Evolutionary conservation across 2,113 vertebrate genomes (phyloP), one percentile per base, ranked within the genome.

Genomic region (Sialia sialis): DNA sequence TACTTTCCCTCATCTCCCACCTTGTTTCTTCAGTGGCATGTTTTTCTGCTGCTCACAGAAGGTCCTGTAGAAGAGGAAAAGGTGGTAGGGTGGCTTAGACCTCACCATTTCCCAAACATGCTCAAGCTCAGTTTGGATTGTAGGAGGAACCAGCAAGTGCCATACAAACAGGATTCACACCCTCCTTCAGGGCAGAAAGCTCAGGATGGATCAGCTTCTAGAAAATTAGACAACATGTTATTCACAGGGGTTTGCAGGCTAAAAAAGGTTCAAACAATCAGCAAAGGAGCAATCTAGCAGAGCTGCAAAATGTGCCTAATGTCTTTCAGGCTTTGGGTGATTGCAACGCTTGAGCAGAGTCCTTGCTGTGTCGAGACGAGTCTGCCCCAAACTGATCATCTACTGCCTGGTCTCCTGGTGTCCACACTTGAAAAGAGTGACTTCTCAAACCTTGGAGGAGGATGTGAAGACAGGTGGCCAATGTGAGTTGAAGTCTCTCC

Each of bases 241-340:
- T 6, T 48, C 75, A 2, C 41, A 52, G 8, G 15, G 5, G 20
- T 66, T 81, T 81, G 29, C 8, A 18, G 27, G 52, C 19, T 67
- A 46, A 84, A 93, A 93, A 54, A 18, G 27, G 52, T 54, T 63
- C 46, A 84, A 94, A 54, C 43, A 58, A 36, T 58, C 14, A 58
- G 4, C 29, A 34, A 1, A 55, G 26, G 11, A 64, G 7, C 5
- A 59, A n/a, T 21, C 13, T 21, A 43, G 26, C 9, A 84, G 68
- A 89, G 41, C 68, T 58, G 14, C 4, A 44, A 54, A 39, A 13
- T 20, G 16, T 32, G 16, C 2, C 10, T 44, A 21, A 49, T 8
- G 7, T 23, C 30, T 59, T 81, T 38, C 7, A 17, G 54, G 46
- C 9, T 62, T 66, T 17, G 22, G 29, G 13, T n/a, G n/a, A n/a